Base-by-base conservation (phyloP, 2,113 vertebrate species). In the Petromus typicus region DNA sequence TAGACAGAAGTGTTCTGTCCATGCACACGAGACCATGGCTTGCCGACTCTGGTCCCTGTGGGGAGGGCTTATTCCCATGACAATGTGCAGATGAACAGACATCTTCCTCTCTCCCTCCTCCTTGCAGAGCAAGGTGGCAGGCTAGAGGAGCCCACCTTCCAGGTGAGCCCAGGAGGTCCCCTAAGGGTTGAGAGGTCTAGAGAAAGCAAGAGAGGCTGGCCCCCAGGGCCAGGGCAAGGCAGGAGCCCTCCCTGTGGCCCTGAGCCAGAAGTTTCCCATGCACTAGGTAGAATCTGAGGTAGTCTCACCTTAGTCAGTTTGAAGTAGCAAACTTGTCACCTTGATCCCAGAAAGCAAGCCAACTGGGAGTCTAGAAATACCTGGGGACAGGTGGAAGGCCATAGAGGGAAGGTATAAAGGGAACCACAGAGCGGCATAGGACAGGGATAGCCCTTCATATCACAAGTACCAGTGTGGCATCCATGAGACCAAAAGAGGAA, bases 371-470 rank as follows among this genome's bases (percentile, higher is more conserved):
- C 57, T 48, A 30, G 30, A 34, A 57, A 37, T 43, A 40, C 18
- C n/a, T 27, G 1, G 40, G 75, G 22, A 67, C 20, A 27, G 48
- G 23, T 12, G 23, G 22, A 54, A 37, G 86, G 30, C 43, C 67
- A 4, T 40, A 16, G 73, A 20, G 5, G 1, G 3, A 7, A 25
- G 22, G 2, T 7, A 4, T 43, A 6, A 11, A 48, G n/a, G 27
- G 73, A 4, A 63, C 18, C 10, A 3, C 32, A 14, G n/a, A 34
- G 4, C 0, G 5, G 30, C 30, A 2, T 0, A 32, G 34, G 66
- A 37, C 25, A 4, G 12, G 51, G 22, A 37, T 8, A 73, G 1
- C 12, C 67, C 14, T 6, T 30, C 0, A 0, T 37, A 63, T 37
- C 85, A 23, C 14, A 30, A 78, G 30, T 0, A 2, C 5, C n/a